Evolutionary conservation across 2,888 invertebrate species (phyloP).

Genomic region (Synanthedon vespiformis): DNA sequence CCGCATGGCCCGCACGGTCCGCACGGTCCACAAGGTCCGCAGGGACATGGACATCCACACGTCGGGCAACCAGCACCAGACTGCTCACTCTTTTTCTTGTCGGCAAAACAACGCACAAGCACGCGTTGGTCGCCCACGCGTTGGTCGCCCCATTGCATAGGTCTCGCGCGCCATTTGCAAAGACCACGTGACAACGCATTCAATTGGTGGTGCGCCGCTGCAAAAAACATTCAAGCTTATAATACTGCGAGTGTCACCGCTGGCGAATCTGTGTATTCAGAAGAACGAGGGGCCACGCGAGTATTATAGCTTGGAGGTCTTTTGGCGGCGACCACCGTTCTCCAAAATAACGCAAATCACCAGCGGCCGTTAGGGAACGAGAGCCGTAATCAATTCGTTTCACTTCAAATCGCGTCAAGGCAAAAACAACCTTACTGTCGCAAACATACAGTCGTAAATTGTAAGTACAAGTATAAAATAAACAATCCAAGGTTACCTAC

Average conservation of each 20-base stretch:
- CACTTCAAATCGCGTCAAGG: background rate
- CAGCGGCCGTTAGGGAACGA: slow-evolving; percentile 16
- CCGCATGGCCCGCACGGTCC: slow-evolving; percentile 21
- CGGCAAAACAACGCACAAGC: slow-evolving; percentile 22
- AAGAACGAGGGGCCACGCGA: slow-evolving; percentile 47
- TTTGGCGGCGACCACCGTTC: slow-evolving; percentile 48
- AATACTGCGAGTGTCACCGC: slow-evolving; percentile 43
- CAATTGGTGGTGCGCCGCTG: slow-evolving; percentile 26
- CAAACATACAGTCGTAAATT: too few relatives aligned
- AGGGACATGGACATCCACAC: slow-evolving; percentile 19
- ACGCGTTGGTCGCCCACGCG: slow-evolving; percentile 28
- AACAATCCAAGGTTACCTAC: too few relatives aligned
- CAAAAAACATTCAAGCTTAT: slow-evolving; percentile 54
- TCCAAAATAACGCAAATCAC: slow-evolving; percentile 50
- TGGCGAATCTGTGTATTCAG: slow-evolving; percentile 43
- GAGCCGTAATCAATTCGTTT: background rate
- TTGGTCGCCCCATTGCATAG: slow-evolving; percentile 26
- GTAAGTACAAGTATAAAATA: too few relatives aligned
- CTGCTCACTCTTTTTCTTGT: slow-evolving; percentile 25
- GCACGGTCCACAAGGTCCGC: slow-evolving; percentile 18
- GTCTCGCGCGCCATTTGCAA: slow-evolving; percentile 10
- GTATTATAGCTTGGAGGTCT: slow-evolving; percentile 55
- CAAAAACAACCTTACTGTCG: too few relatives aligned
- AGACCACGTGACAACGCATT: slow-evolving; percentile 12
- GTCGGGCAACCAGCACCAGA: slow-evolving; percentile 14